Evolutionary conservation across 2,797 vertebrate species (phyloP), one percentile per base, ranked within the genome.

Genomic region (Megalops cyprinoides): DNA sequence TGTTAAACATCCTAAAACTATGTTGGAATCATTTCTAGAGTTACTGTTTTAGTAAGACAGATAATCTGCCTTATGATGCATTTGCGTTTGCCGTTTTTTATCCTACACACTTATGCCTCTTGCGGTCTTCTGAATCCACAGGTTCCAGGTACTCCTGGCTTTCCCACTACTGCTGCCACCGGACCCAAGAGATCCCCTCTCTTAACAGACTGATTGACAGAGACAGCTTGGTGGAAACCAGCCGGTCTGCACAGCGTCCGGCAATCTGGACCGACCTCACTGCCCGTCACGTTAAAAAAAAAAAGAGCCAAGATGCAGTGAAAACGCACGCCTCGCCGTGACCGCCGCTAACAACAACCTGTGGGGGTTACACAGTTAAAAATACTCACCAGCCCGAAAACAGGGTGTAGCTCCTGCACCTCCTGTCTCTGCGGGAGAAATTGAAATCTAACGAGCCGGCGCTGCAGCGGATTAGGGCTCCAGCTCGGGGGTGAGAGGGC

Each of bases 221-320:
- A 78, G 42, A 79, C 89, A 93, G 90, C 88, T 91, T 91, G 85
- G 75, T 55, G 81, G 83, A 82, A 83, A 87, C 86, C 83, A 87
- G 84, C 74, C 85, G 65, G 58, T 81, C 78, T 78, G 51, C 75
- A 84, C 84, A 89, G 85, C 86, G 85, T 90, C 86, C 87, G 87
- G 87, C 62, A 83, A 83, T 83, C 76, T 44, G 53, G 78, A 77
- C 51, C 62, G 34, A 79, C 60, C 53, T 46, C 55, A 25, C 25
- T 23, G n/a, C 51, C 58, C 5, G 46, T 42, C 55, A 25, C 60
- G 34, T 79, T 15, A 8, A 79, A 25, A 2, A 20, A 74, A 44
- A 60, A 74, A 80, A 31, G 62, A 58, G 25, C 51, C 74, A 12
- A 25, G 58, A 31, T 60, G 6, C 42, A 48, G 75, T 55, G 39